Evolutionary conservation across 2,888 invertebrate species (phyloP), one percentile per base, ranked within the genome.

Genomic region (Aphodius granarius): DNA sequence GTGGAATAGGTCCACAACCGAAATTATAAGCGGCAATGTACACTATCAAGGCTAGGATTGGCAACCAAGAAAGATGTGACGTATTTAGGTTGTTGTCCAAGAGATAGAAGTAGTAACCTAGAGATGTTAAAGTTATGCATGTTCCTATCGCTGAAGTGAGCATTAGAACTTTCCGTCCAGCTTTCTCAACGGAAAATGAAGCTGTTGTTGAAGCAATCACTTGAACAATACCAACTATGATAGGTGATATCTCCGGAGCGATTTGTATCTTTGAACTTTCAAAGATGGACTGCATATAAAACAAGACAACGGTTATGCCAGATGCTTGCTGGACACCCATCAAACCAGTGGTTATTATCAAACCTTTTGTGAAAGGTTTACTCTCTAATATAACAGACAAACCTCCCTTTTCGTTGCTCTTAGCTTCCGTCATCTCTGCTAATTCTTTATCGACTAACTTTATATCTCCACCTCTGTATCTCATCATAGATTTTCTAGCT

Each of bases 221-320:
- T 88, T 95, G 95, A 0, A 95, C 94, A 19, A 88, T 83, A 15
- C 93, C 91, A 74, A 96, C 91, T 71, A 95, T 91, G 74, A 96
- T 95, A 16, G 95, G 92, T 0, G 92, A 91, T 18, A 91, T 82
- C 0, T 91, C 88, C 0, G 92, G 88, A 65, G 91, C 88, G 1
- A 94, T 81, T 0, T 87, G 83, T 0, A 91, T 90, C n/a, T 92
- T 90, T 0, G 95, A 92, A 1, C 89, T 89, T 0, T 87, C 85
- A 83, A 95, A 95, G 81, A 95, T 94, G 43, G 87, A 88, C 79
- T 93, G 91, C 81, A 94, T 91, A 86, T 94, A 95, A 87, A 95
- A 94, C 2, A 95, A 89, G 0, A 95, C 92, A 0, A 94, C 93
- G 86, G 95, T 94, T 83, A 95, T 94, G 1, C 95, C 95, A 0